A percentile compares a stretch with the other conserved stretches of the same genome.
phyloP scores from a whole-genome alignment of 2,113 vertebrate genomes.

The Ameiurus melas region DNA sequence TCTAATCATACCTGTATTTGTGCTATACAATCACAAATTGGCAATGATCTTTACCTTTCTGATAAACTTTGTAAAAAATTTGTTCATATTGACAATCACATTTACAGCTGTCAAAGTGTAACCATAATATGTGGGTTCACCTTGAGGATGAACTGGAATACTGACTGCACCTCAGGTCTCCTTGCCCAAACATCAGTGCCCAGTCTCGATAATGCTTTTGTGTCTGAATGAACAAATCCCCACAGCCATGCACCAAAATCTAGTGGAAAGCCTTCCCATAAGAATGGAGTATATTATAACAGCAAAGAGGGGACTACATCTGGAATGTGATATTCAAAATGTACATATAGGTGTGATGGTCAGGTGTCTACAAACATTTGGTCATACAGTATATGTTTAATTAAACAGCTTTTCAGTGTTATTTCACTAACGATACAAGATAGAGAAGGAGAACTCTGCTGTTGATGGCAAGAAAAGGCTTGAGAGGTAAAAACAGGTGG shows the following conservation, averaged over 20 bases:
- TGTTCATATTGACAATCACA: too few species aligned
- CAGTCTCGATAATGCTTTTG: not conserved
- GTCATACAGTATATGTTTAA: not conserved
- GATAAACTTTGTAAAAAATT: too few species aligned
- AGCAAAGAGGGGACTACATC: not conserved
- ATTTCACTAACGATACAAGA: not conserved
- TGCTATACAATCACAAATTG: not conserved
- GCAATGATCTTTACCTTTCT: not conserved
- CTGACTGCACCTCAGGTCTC: too few species aligned
- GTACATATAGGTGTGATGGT: not conserved
- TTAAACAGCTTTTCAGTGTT: not conserved
- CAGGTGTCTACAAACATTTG: not conserved
- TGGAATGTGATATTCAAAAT: not conserved
- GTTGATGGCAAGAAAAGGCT: not conserved
- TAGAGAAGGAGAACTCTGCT: not conserved
- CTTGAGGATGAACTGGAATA: too few species aligned
- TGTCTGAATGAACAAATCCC: not conserved
- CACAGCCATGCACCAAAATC: not conserved
- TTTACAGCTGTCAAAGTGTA: too few species aligned
- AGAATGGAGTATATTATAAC: not conserved
- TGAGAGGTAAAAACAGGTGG: not conserved
- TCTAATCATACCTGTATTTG: not conserved
- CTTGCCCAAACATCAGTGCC: too few species aligned
- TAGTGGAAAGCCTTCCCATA: not conserved
- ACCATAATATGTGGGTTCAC: too few species aligned